Evolutionary conservation across 1,140 invertebrate species (phyloP), one percentile per base, ranked within the genome.

Genomic region (Eulimnadia texana): DNA sequence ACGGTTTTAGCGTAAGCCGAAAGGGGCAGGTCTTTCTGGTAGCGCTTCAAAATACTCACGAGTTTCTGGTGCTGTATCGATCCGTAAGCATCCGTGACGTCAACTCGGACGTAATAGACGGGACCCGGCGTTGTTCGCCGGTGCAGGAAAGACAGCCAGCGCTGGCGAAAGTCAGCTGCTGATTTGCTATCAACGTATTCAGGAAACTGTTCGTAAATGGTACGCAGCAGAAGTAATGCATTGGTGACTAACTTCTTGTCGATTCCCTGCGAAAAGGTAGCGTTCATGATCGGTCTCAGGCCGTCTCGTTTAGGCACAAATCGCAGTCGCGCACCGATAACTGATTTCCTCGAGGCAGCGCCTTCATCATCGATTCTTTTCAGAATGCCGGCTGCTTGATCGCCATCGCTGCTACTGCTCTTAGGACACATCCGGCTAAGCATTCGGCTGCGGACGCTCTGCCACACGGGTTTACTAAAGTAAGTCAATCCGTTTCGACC

Each of bases 261-360:
- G n/a, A 33, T 33, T 6, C 33, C 6, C 27, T 16, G 13, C 2
- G 27, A 33, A 27, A 57, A 57, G 20, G 27, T 33, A 27, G 55
- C 33, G 25, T 27, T 29, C 55, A 57, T 57, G 24, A 57, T 57
- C 24, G 55, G 55, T 33, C 55, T 23, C 11, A 33, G 16, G 13
- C 55, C 55, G 11, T 57, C 22, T 20, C 33, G 27, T 57, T 57
- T 57, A 11, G 55, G 55, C 22, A 57, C 55, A 57, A 57, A 57
- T 28, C 55, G 55, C 25, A 57, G 13, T 19, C 55, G 24, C 22
- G 55, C 22, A 33, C 11, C 22, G 29, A 33, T 57, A 57, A 29
- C 24, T 22, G 55, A 57, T 33, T 57, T 3, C 33, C 11, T n/a
- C n/a, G n/a, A n/a, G n/a, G n/a, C 6, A 42, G 33, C 6, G 33